Conservation (phyloP, 2,113 vertebrate species). For the Gambusia holbrooki region DNA sequence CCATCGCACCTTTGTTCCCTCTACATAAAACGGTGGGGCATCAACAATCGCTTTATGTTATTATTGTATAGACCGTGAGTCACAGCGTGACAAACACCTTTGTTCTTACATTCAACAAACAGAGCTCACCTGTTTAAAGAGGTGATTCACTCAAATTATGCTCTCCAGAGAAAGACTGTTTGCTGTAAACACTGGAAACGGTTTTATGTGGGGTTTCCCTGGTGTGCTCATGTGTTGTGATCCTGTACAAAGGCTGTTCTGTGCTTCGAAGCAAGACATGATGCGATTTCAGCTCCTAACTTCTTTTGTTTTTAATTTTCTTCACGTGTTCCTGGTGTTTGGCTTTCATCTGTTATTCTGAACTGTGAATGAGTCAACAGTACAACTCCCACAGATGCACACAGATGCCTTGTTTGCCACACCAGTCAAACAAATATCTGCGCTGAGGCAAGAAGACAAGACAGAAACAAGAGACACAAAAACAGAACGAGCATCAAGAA, state of each 20-base stretch:
- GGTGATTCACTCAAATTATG: conserved; percentile 46
- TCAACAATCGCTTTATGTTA: conserved; percentile 34
- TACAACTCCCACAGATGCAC: conserved; percentile 11
- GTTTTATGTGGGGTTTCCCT: conserved; percentile 45
- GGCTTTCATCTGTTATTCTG: conserved; percentile 11
- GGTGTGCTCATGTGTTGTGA: conserved; percentile 42
- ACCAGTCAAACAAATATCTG: conserved; percentile 37
- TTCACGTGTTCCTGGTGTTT: background rate
- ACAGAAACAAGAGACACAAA: conserved; percentile 36
- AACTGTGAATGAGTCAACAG: conserved; percentile 5
- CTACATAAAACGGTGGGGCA: conserved; percentile 49
- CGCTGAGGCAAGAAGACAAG: conserved; percentile 41
- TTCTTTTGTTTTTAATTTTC: background rate
- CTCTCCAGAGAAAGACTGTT: conserved; percentile 65
- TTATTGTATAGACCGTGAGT: conserved; percentile 30
- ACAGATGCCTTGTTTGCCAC: conserved; percentile 28
- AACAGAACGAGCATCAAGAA: conserved; percentile 26
- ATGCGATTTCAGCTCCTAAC: background rate
- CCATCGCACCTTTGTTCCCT: conserved; percentile 39
- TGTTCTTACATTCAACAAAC: conserved; percentile 32
- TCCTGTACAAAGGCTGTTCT: conserved; percentile 30
- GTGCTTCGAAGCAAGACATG: conserved; percentile 8
- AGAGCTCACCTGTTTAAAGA: conserved; percentile 45
- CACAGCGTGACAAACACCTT: conserved; percentile 38
- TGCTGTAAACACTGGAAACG: conserved; percentile 48